Conservation (phyloP, 2,113 vertebrate genomes). For the Dermatemys mawii region DNA sequence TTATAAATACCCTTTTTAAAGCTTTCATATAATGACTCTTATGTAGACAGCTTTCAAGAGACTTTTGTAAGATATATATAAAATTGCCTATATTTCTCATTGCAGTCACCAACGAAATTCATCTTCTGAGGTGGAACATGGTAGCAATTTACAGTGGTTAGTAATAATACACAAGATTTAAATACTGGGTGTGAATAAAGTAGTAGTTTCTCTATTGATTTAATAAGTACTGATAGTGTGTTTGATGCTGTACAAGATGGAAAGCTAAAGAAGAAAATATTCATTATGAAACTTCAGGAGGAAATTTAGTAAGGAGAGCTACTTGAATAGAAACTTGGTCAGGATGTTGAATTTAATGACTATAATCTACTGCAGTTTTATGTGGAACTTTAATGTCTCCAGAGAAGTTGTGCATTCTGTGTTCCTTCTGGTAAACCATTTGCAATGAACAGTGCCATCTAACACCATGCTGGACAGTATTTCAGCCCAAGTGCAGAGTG, state of each 20-base stretch:
- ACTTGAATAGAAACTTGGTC: background rate
- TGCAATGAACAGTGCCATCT: background rate
- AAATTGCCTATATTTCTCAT: slow-evolving; percentile 61
- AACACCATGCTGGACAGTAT: background rate
- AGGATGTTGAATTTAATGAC: background rate
- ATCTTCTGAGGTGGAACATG: background rate
- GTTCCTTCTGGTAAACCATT: background rate
- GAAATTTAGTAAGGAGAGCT: background rate
- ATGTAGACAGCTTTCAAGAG: slow-evolving; percentile 56
- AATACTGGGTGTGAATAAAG: too few relatives aligned
- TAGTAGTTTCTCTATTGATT: background rate
- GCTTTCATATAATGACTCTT: slow-evolving; percentile 53
- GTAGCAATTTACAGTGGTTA: background rate
- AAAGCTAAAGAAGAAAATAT: background rate
- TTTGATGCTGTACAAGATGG: background rate
- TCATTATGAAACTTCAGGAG: background rate
- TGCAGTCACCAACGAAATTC: background rate
- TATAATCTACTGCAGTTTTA: background rate
- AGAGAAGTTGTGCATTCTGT: background rate
- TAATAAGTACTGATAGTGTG: background rate
- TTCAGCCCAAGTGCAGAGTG: background rate
- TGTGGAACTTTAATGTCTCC: background rate
- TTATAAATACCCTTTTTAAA: slow-evolving; percentile 62
- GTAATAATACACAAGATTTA: background rate
- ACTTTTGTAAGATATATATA: slow-evolving; percentile 67